Evolutionary conservation across 2,888 invertebrate species (phyloP).

Genomic region (Spatulosminthurus flaviceps): DNA sequence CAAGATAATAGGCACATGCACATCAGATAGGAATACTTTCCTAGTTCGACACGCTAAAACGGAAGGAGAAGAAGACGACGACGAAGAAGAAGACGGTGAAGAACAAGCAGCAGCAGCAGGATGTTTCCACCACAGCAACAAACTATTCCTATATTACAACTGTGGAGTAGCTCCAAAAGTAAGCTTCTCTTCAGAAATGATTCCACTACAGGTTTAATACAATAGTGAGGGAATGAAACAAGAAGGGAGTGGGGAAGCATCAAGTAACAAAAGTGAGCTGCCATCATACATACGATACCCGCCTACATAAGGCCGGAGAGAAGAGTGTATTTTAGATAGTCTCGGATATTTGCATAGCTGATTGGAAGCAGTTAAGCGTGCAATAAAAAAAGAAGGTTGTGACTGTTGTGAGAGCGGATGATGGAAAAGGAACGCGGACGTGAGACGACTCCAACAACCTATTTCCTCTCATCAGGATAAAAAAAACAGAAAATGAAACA

Average conservation of each 20-base stretch:
- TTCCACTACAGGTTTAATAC: no score
- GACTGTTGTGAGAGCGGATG: slow-evolving; percentile 48
- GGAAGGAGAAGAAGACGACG: no score
- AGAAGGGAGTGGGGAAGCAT: background rate
- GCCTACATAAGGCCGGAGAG: background rate
- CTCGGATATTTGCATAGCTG: slow-evolving; percentile 63
- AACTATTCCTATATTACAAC: no score
- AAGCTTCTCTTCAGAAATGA: no score
- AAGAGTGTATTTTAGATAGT: slow-evolving; percentile 23
- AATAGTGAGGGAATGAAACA: slow-evolving; percentile 5
- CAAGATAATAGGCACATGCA: no score
- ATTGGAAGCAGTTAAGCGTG: slow-evolving; percentile 63
- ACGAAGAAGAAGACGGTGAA: no score
- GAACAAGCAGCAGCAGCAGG: no score
- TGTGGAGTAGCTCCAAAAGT: no score
- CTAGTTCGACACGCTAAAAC: no score
- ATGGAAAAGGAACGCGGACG: slow-evolving; percentile 59
- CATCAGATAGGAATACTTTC: no score
- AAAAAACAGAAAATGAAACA: slow-evolving; percentile 58
- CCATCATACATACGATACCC: background rate
- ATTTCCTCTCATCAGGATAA: slow-evolving; percentile 57
- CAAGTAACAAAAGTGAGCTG: slow-evolving; percentile 4
- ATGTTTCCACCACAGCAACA: no score
- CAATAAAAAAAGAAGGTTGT: slow-evolving; percentile 56
- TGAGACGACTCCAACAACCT: slow-evolving; percentile 59